Base-by-base conservation (phyloP, 2,888 invertebrate genomes). In the Alloscopus bannaensis region DNA sequence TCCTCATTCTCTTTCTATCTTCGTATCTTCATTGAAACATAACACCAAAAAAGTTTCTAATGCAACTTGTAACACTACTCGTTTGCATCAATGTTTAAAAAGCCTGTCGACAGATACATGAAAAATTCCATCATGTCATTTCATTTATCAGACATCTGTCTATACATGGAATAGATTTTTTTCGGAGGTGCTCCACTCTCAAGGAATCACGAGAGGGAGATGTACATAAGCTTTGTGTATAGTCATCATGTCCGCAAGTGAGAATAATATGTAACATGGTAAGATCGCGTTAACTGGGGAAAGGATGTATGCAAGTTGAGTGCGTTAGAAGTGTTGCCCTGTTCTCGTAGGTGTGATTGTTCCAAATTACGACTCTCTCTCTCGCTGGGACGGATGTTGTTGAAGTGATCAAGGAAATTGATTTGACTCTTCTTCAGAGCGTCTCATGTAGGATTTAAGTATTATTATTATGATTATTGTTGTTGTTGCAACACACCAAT, bases 321-420 rank as follows among this genome's bases (percentile, higher is more conserved):
- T 8, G 36, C 13, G 8, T 8, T 36, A 36, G 71, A 18, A 71
- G 36, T 47, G 47, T 59, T 36, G 6, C n/a, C 42, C 1, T 55
- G 24, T 60, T 68, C 57, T 13, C 62, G 71, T 28, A 62, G 62
- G 62, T 64, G 55, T 57, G 75, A 75, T 75, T 75, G 66, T 68
- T 66, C 62, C 69, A 76, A 76, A 69, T 68, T 69, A 62, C 69
- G 62, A 55, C 59, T n/a, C n/a, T n/a, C n/a, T n/a, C n/a, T n/a
- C n/a, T n/a, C n/a, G 50, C 36, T 69, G 76, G 69, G 69, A 69
- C 68, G 69, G 76, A 69, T 76, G 76, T 76, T 69, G 76, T 76
- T 76, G 52, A 69, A 62, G 55, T 60, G 76, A 76, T 76, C 62
- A 69, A 69, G 76, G 76, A 76, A 76, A 76, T 76, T 76, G 76